Evolutionary conservation across 92 coral and sea anemone species (phyloP), one percentile per base, ranked within the genome.

Genomic region (Epizoanthus ramosus): DNA sequence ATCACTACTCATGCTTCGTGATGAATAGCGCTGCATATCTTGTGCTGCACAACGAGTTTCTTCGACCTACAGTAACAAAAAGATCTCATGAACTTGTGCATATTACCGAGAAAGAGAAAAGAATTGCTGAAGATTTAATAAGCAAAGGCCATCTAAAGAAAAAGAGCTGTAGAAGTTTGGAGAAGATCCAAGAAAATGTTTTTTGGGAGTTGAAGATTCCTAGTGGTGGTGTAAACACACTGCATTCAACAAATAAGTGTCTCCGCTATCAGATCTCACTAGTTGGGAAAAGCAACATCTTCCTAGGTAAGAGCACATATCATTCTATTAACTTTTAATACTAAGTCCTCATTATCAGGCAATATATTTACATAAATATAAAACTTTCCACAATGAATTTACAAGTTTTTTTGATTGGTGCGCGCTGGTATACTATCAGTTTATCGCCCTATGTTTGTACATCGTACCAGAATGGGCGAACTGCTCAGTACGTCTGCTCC

Each of bases 21-120:
- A 72, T 90, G 65, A 88, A 90, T 63, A 63, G 75, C 43, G 88
- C 86, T 0, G 94, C 92, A 18, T 84, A 88, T 71, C 86, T 90
- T 3, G 64, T 90, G 22, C 79, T 88, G 37, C 94, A 90, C 79
- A 73, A 90, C 47, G 81, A 73, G 54, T 90, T 90, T 74, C 70
- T 90, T 70, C 57, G 37, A 22, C 86, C 92, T n/a, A 68, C 79
- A 57, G 80, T 64, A 18, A 56, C 70, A 3, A 74, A 64, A 4
- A 53, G 28, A 31, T 16, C 47, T 0, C 83, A 85, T 23, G 73
- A 84, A 41, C 72, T 75, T 53, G 79, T 84, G 17, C 94, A 90
- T 72, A 83, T 90, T 60, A 90, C 92, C 14, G 88, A 81, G 13
- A 84, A 72, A 41, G 94, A 90, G 14, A 88, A 80, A 68, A 81